phyloP scores from a whole-genome alignment of 2,113 vertebrate genomes.

The Cyphomyrus discorhynchus region DNA sequence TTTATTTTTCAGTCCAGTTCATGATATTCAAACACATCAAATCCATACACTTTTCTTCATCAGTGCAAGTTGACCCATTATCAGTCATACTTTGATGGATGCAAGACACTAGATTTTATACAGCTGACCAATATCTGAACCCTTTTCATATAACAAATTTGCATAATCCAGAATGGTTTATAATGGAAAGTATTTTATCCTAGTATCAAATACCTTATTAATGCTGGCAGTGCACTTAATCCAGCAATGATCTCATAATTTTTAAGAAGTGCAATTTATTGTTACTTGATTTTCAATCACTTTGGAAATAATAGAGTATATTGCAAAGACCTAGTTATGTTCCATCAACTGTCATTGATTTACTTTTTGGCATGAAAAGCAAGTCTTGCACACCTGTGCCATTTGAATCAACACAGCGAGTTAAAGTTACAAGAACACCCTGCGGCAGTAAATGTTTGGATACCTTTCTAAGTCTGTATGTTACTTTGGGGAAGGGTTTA shows the following conservation, averaged over 20 bases:
- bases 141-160: not conserved
- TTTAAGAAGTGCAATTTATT: not conserved
- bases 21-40: not conserved
- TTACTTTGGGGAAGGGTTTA: conserved; percentile 15
- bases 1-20: not conserved
- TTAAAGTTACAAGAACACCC: conserved; percentile 48
- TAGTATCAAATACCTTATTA: not conserved
- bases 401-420: conserved; percentile 46
- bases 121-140: not conserved
- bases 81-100: not conserved
- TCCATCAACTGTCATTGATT: conserved; percentile 50
- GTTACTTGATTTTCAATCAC: not conserved
- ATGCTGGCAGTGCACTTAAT: not conserved
- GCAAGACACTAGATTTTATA: not conserved
- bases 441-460: conserved; percentile 41
- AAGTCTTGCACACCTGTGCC: conserved; percentile 42
- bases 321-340: conserved; percentile 34
- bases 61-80: not conserved
- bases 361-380: conserved; percentile 30
- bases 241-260: not conserved
- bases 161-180: not conserved
- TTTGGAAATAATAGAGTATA: not conserved
- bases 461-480: conserved; percentile 25
- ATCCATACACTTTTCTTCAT: not conserved
- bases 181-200: not conserved